Conservation (phyloP, 2,888 invertebrate species). For the Acleris cristana region DNA sequence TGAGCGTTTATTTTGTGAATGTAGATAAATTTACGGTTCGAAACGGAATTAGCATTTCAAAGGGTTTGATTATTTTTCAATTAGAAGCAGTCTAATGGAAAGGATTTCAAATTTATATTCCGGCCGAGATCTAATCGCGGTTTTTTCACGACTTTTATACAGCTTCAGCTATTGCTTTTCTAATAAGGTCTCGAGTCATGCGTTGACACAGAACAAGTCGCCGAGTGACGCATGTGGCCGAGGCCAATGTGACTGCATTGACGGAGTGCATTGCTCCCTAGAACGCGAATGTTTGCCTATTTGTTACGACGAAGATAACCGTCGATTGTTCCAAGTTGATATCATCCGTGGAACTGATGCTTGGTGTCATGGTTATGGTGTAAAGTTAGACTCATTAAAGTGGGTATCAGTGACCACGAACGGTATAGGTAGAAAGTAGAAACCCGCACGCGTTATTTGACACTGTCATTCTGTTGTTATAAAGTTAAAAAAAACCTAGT, state of each 20-base stretch:
- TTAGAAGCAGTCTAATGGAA: constrained; percentile 1
- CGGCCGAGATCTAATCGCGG: neutral
- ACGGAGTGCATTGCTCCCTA: constrained; percentile 65
- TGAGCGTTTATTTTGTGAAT: constrained; percentile 20
- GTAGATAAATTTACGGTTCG: constrained; percentile 14
- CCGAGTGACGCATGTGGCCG: constrained; percentile 56
- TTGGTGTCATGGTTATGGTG: neutral
- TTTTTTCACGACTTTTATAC: neutral
- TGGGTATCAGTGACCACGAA: neutral
- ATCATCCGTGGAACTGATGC: constrained; percentile 1
- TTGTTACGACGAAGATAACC: constrained; percentile 60
- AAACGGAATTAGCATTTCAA: constrained; percentile 24
- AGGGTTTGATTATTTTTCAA: constrained; percentile 25
- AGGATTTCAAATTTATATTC: neutral
- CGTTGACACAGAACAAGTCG: constrained; percentile 34
- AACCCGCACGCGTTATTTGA: no score
- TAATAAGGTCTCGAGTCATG: constrained; percentile 29
- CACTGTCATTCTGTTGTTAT: no score
- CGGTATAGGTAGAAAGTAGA: no score
- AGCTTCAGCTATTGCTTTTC: constrained; percentile 28
- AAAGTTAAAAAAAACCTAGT: no score
- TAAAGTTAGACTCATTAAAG: neutral
- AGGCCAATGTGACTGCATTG: constrained; percentile 52
- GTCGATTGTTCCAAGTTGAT: constrained; percentile 43
- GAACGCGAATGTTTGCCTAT: constrained; percentile 59